Conservation (phyloP, 2,797 vertebrate genomes). For the Geotria australis region DNA sequence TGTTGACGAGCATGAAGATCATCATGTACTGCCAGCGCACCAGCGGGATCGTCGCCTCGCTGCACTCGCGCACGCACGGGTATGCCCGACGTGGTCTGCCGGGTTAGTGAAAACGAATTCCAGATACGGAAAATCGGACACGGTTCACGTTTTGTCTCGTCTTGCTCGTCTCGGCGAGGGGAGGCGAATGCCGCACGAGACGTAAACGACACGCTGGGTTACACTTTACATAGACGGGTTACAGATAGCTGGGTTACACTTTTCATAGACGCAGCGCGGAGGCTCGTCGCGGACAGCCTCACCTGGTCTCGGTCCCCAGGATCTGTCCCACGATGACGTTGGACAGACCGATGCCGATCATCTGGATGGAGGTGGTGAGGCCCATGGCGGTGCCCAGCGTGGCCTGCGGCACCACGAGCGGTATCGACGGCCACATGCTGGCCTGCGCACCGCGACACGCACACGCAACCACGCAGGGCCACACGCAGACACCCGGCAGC, state of each 20-base stretch:
- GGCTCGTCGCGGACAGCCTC: not conserved
- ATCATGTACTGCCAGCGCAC: constrained; percentile 39
- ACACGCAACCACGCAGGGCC: not conserved
- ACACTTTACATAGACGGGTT: no score
- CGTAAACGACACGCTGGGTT: no score
- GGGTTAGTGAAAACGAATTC: no score
- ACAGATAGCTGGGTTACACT: no score
- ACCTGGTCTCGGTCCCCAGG: constrained; percentile 28
- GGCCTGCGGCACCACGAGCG: constrained; percentile 30
- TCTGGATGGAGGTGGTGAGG: constrained; percentile 32
- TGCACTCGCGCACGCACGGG: constrained; percentile 3
- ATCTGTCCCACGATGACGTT: constrained; percentile 33
- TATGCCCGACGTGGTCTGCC: no score
- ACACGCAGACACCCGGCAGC: not conserved
- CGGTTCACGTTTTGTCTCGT: no score
- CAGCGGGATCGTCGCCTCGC: constrained; percentile 27
- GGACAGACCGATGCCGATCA: constrained; percentile 30
- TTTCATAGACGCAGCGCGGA: no score
- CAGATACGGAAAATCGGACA: no score
- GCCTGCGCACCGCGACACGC: constrained; percentile 10
- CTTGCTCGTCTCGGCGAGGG: no score
- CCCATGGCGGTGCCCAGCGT: constrained; percentile 36
- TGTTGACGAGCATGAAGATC: constrained; percentile 41
- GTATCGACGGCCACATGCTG: constrained; percentile 42
- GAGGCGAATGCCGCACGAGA: no score